Evolutionary conservation across 2,113 vertebrate species (phyloP), one percentile per base, ranked within the genome.

Genomic region (Blennius ocellaris): DNA sequence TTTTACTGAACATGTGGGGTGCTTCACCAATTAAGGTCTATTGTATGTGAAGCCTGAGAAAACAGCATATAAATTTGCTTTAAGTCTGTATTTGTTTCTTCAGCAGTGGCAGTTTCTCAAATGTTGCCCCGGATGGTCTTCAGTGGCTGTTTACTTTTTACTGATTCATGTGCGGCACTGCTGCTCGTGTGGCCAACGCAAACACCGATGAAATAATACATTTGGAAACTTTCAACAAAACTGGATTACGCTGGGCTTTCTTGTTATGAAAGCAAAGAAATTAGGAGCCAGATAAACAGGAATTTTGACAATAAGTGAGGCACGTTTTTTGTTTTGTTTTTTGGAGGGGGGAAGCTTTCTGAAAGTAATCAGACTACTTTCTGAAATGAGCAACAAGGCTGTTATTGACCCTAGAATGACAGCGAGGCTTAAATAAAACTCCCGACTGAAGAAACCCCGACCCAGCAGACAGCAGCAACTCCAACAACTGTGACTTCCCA

Each of bases 181-280:
- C 54, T 16, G 44, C 5, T 47, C 3, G 1, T 6, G 67, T 30
- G 11, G 88, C 90, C 90, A 93, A 91, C 53, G 72, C 81, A 93
- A 92, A 93, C 86, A 89, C 5, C 11, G n/a, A 48, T 62, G 68
- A 69, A 88, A 89, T 88, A 86, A 87, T 86, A 89, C 78, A 86
- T 87, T 82, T 87, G 77, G 71, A 82, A 67, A 78, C 78, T 53
- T 90, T 88, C 82, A 82, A 83, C 74, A 82, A 60, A 78, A 74
- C 75, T 52, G 76, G 66, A 77, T 82, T 83, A 69, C 57, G 64
- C 49, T 74, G 47, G 55, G 55, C 72, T 64, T 68, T 67, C 80
- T 73, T 66, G 59, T 67, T 81, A 78, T 63, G 48, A 81, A 82
- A 92, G 64, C 69, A 86, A 77, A 80, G 69, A 73, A 80, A 74